Evolutionary conservation across 2,888 invertebrate genomes (phyloP), one percentile per base, ranked within the genome.

Genomic region (Luperina nickerlii): DNA sequence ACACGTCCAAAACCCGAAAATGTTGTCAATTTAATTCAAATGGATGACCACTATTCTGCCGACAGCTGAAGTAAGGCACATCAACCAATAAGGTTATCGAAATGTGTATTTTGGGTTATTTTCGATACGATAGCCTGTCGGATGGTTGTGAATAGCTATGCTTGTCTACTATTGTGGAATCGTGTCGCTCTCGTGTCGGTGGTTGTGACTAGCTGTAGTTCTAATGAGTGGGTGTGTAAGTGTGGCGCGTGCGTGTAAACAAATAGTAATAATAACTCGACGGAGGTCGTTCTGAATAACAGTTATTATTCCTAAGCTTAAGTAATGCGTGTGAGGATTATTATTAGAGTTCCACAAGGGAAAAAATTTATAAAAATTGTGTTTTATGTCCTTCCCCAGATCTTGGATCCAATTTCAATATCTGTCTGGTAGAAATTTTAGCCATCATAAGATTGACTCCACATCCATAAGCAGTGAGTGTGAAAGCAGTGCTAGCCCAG

Each of bases 281-380:
- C 62, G 27, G 65, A 84, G 84, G 76, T 70, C 84, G 27, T 48
- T 63, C 13, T 32, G 2, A 72, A 75, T 69, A 54, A 57, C 65
- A 9, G 68, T 70, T 70, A 84, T 83, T 83, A 83, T 76, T 70
- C 32, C 27, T 66, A 57, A 57, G 69, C 65, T 51, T 72, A 69
- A 83, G 42, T 69, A 42, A 54, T 84, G 74, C 82, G 83, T 82
- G 83, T 68, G 66, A 68, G 68, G 68, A 57, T 45, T 27, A 18
- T 65, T 65, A 27, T 74, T 62, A 9, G 79, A 71, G 83, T 83
- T 79, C 67, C 57, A 42, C 38, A 2, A 38, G 8, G 11, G 5
- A n/a, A 57, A 32, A 63, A 27, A 13, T 1, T 1, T 11, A 48
- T 42, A 24, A 18, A 32, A 54, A 38, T 1, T 27, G 1, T n/a